phyloP scores from a whole-genome alignment of 2,113 vertebrate species.

The Myiopsitta monachus region DNA sequence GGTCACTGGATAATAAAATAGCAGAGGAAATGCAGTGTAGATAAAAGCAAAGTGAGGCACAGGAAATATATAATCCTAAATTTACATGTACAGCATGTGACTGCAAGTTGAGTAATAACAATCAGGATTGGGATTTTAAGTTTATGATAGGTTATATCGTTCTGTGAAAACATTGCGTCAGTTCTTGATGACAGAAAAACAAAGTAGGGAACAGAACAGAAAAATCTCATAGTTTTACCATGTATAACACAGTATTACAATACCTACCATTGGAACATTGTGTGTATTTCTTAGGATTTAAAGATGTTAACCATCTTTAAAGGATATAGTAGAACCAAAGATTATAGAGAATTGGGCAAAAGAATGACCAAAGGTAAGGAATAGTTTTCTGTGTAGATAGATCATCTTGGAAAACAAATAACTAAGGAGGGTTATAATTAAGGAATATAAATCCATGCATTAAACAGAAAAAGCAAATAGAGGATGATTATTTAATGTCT shows the following conservation, averaged over 20 bases:
- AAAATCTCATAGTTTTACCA: neutral
- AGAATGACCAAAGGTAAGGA: neutral
- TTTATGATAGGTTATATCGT: neutral
- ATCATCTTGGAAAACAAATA: neutral
- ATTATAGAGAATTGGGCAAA: neutral
- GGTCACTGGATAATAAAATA: neutral
- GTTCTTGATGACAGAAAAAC: neutral
- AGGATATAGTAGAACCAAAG: neutral
- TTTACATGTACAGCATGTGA: neutral
- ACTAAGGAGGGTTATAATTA: neutral
- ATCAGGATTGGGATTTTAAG: neutral
- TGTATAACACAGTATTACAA: neutral
- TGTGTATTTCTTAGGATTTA: neutral
- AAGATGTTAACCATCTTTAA: neutral
- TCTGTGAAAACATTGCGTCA: neutral
- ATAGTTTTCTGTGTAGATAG: neutral
- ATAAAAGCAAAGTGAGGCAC: neutral
- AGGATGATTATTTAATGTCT: neutral
- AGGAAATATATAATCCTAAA: neutral
- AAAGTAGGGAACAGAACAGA: neutral
- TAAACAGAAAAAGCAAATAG: neutral
- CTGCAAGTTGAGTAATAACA: neutral
- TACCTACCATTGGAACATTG: neutral
- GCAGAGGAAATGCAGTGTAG: neutral
- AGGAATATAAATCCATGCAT: neutral